Base-by-base conservation (phyloP, 1,140 invertebrate species). In the Papilio polytes region DNA sequence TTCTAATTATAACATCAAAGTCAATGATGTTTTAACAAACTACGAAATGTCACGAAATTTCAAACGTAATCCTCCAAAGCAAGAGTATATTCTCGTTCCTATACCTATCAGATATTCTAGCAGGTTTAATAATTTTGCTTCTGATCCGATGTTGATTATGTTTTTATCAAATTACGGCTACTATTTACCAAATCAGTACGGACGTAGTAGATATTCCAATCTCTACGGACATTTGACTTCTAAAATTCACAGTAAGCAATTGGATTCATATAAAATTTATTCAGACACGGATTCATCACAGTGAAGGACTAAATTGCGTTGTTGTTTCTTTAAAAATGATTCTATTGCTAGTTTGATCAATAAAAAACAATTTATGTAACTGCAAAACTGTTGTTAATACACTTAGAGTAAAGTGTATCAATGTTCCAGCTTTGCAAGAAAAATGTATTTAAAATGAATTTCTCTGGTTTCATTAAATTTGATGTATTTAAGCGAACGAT, bases 221-320 rank as follows among this genome's bases (percentile, higher is more conserved):
- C 84, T 96, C 41, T 96, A 96, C 82, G 96, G 96, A 1, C 96
- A 96, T 87, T 88, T 95, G 80, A 96, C 96, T 6, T 94, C 95
- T 85, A 96, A 96, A 89, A 96, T 96, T 80, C 96, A 96, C 84
- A 97, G 96, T 85, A 95, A 94, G 85, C 96, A 96, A 1, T 96
- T 96, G 85, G 96, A 96, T 79, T 92, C 95, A 22, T 97, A 96
- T 83, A 96, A 96, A 86, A 83, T 93, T 74, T 91, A 87, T 83
- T 92, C 91, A 9, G 92, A 94, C 79, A 91, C 90, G 46, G 89
- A 93, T 88, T 89, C 90, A 59, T 88, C 81, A 41, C 86, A 89
- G 74, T 91, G 81, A 70, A 31, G 0, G 10, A 66, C 59, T 66
- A 22, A 13, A 56, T 20, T 18, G 12, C 3, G 15, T 56, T 18